Evolutionary conservation across 2,888 invertebrate genomes (phyloP).

Genomic region (Phengaris arion): DNA sequence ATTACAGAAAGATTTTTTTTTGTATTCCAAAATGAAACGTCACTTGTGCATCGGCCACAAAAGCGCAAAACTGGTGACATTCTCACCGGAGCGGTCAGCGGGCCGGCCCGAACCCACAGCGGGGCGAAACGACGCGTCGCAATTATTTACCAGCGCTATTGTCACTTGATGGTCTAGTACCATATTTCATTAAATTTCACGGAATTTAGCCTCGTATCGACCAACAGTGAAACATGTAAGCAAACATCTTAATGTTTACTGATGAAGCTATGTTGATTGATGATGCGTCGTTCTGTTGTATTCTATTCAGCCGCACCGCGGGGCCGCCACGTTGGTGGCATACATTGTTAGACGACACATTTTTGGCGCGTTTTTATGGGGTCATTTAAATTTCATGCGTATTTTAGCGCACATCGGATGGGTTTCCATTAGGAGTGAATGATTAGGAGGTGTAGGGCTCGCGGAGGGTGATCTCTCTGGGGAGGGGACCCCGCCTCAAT

Average conservation of each 20-base stretch:
- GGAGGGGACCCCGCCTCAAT: conserved; percentile 62
- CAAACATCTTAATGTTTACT: conserved; percentile 80
- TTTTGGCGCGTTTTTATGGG: conserved; percentile 67
- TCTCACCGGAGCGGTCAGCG: conserved; percentile 55
- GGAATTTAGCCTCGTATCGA: conserved; percentile 63
- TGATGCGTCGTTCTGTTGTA: conserved; percentile 69
- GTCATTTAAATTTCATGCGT: conserved; percentile 74
- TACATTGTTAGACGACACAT: conserved; percentile 43
- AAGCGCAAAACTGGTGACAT: conserved; percentile 38
- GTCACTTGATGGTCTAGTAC: conserved; percentile 55
- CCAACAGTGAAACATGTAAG: conserved; percentile 75
- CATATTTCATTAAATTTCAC: conserved; percentile 71
- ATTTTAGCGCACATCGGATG: conserved; percentile 63
- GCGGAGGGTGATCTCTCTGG: conserved; percentile 45
- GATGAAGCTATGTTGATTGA: conserved; percentile 79
- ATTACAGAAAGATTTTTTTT: not conserved
- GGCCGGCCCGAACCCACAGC: conserved; percentile 57
- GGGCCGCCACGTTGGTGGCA: conserved; percentile 70
- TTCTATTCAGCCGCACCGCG: conserved; percentile 72
- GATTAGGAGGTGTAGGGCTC: conserved; percentile 62
- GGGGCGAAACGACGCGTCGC: conserved; percentile 46
- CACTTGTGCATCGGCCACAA: conserved; percentile 16
- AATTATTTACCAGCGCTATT: conserved; percentile 55
- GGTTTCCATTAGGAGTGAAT: conserved; percentile 72
- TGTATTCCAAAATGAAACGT: conserved; percentile 10